These are phyloP conservation scores for Bicyclus anynana DNA, from an alignment of 1,140 invertebrate genomes.

Conservation along the genomic window DNA sequence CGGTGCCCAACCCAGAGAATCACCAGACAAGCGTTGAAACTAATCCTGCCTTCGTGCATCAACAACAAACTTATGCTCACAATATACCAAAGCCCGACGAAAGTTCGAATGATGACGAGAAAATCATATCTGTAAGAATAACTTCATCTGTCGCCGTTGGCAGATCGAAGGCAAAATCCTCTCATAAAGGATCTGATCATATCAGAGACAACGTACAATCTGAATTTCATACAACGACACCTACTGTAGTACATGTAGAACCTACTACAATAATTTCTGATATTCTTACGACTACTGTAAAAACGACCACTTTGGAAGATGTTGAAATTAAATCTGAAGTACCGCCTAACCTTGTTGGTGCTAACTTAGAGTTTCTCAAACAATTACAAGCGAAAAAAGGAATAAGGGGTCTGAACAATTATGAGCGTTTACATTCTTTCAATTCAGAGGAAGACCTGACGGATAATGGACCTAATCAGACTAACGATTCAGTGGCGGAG, in stretches of 20 bases:
- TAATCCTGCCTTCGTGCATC: conserved; percentile 19
- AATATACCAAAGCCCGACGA: conserved; percentile 44
- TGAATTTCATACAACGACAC: conserved; percentile 15
- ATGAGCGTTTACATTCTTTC: conserved; percentile 44
- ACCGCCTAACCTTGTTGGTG: conserved; percentile 49
- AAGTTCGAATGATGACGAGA: conserved; percentile 36
- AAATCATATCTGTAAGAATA: conserved; percentile 74
- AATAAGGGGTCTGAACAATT: conserved; percentile 36
- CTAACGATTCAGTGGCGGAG: conserved; percentile 48
- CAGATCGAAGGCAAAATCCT: conserved; percentile 43
- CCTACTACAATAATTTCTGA: conserved; percentile 22
- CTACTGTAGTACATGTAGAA: conserved; percentile 18
- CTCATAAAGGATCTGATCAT: conserved; percentile 13
- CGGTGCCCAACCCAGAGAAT: conserved; percentile 32
- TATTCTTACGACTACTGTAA: conserved; percentile 24
- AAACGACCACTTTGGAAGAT: conserved; percentile 28
- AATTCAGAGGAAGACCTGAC: conserved; percentile 23
- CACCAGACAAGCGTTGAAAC: conserved; percentile 19
- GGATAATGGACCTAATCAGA: conserved; percentile 22
- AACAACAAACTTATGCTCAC: conserved; percentile 36
- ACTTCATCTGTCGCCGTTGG: conserved; percentile 73
- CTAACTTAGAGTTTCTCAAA: conserved; percentile 66
- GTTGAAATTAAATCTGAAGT: conserved; percentile 34
- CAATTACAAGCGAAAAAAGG: conserved; percentile 66
- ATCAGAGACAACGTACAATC: background rate